Percentiles rank a stretch among this genome's conserved stretches.
phyloP scores from a whole-genome alignment of 1,140 invertebrate genomes.

The Drosophila aff. region DNA sequence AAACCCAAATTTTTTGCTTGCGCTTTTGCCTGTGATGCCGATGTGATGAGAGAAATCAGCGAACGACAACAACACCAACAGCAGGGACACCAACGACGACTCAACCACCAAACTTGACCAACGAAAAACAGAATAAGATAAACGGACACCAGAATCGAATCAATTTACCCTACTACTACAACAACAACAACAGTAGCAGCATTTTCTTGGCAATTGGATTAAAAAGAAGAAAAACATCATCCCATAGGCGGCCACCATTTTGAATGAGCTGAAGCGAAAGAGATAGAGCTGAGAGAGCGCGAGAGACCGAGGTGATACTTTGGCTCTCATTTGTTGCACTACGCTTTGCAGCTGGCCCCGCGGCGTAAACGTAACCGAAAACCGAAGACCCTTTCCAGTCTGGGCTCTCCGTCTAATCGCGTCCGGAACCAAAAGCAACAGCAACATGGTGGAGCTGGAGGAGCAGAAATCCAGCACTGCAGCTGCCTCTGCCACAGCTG shows the following conservation, averaged over 20 bases:
- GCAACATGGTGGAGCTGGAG: constrained; percentile 77
- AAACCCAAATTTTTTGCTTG: constrained; percentile 46
- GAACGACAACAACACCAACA: constrained; percentile 38
- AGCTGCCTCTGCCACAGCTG: constrained; percentile 47
- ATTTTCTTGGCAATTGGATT: constrained; percentile 73
- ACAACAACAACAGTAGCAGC: constrained; percentile 37
- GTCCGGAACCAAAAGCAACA: constrained; percentile 14
- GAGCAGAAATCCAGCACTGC: constrained; percentile 63
- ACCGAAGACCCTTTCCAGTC: constrained; percentile 37
- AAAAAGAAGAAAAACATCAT: constrained; percentile 56
- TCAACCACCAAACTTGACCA: constrained; percentile 47
- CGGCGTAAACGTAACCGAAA: constrained; percentile 59
- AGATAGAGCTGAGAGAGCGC: constrained; percentile 41
- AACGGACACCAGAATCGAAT: constrained; percentile 34
- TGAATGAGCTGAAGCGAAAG: constrained; percentile 72
- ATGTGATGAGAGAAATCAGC: constrained; percentile 72
- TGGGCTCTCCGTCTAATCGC: constrained; percentile 27
- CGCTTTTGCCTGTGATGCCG: constrained; percentile 38
- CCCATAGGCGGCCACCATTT: constrained; percentile 73
- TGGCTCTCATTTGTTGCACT: constrained; percentile 59
- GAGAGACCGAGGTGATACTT: constrained; percentile 47
- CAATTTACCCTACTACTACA: constrained; percentile 41
- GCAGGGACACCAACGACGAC: constrained; percentile 40
- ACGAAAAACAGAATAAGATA: constrained; percentile 15
- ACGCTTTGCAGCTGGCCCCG: constrained; percentile 61